Conservation (phyloP, 2,888 invertebrate species). For the Drosophila macrospina region DNA sequence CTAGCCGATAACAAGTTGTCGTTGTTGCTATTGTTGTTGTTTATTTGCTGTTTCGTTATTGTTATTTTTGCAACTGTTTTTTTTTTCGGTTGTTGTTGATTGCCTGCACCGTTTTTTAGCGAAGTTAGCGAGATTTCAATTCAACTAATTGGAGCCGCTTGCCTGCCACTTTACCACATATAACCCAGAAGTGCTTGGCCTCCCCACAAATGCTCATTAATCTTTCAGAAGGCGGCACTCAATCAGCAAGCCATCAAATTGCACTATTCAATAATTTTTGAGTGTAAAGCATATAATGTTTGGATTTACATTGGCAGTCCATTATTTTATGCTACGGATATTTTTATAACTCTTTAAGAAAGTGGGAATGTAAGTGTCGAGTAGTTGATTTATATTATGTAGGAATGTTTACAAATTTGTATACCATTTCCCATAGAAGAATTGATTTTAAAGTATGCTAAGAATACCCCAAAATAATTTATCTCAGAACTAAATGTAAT, state of each 20-base stretch:
- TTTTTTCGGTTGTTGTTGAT: constrained; percentile 38
- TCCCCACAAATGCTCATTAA: constrained; percentile 48
- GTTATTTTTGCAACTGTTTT: constrained; percentile 19
- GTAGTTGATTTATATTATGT: too few relatives aligned
- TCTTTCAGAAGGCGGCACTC: constrained; percentile 48
- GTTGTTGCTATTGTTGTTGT: constrained; percentile 21
- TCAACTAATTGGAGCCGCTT: constrained; percentile 54
- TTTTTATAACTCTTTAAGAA: too few relatives aligned
- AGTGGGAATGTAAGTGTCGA: too few relatives aligned
- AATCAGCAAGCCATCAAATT: constrained; percentile 50
- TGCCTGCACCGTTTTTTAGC: constrained; percentile 30
- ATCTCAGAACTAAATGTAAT: not conserved
- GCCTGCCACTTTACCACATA: constrained; percentile 40
- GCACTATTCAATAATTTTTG: constrained; percentile 26
- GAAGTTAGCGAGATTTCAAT: constrained; percentile 30
- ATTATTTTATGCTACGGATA: not conserved
- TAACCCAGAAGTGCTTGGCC: constrained; percentile 28
- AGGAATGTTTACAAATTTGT: too few relatives aligned
- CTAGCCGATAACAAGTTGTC: constrained; percentile 57
- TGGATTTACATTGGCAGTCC: not conserved
- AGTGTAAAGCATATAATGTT: not conserved
- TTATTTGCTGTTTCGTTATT: constrained; percentile 13
- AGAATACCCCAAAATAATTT: not conserved
- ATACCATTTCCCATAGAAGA: too few relatives aligned
- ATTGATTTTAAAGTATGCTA: not conserved